Evolutionary conservation across 2,113 vertebrate genomes (phyloP).

Genomic region (Macaca nemestrina): DNA sequence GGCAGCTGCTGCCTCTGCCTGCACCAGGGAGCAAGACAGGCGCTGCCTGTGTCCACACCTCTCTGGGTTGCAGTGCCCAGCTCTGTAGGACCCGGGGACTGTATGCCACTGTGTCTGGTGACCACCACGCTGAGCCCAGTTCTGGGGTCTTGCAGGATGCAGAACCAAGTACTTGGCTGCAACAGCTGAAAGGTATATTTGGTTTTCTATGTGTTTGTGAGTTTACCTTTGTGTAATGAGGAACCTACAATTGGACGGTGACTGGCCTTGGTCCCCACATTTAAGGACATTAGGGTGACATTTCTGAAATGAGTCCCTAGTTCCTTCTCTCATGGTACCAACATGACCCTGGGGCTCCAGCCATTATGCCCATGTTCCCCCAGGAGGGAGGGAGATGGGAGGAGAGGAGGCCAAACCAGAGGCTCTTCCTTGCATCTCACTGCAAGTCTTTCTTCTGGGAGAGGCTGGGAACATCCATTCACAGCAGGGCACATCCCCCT

Average conservation of each 20-base stretch:
- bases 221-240: neutral
- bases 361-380: rapidly evolving
- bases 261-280: neutral
- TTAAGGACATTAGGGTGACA: rapidly evolving
- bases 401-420: neutral
- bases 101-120: rapidly evolving
- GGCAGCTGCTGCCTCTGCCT: neutral
- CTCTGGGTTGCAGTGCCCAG: rapidly evolving
- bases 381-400: rapidly evolving
- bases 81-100: rapidly evolving
- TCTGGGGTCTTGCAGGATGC: rapidly evolving
- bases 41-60: rapidly evolving
- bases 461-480: rapidly evolving
- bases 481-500: rapidly evolving
- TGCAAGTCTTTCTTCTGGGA: neutral
- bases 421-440: neutral
- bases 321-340: neutral
- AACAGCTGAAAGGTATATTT: neutral
- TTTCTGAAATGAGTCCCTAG: neutral
- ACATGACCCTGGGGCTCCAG: rapidly evolving
- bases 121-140: rapidly evolving
- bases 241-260: rapidly evolving
- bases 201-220: neutral
- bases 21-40: rapidly evolving
- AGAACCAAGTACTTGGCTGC: too few species aligned